Evolutionary conservation across 2,797 vertebrate genomes (phyloP), one percentile per base, ranked within the genome.

Genomic region (Momotus momota): DNA sequence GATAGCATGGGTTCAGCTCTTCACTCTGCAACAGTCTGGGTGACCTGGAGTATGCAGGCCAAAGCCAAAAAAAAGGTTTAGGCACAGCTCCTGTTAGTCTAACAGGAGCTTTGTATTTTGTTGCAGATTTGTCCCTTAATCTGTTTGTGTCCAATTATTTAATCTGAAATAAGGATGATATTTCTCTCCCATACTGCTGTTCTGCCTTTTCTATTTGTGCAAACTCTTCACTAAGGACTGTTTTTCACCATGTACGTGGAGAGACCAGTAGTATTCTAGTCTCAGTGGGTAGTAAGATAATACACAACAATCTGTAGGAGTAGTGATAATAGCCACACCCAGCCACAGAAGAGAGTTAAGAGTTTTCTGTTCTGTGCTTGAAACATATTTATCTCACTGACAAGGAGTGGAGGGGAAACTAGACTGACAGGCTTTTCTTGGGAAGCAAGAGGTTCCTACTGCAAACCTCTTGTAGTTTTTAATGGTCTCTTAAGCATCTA

Each of bases 281-380:
- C 69, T 81, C 69, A 93, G 13, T 86, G 92, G 79, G 38, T 66
- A 73, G 61, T 41, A 72, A 90, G 91, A 94, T 96, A 96, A 87
- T 57, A 31, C 52, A 60, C 25, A 67, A 7, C 52, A 52, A 90
- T 90, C 89, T 96, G 95, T 90, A 73, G 51, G 14, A 72, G 26
- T 25, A 86, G 61, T 75, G 93, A 96, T 94, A 95, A 43, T 81
- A 88, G 90, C 94, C 95, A 88, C 93, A 75, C 88, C 93, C 88
- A 84, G 82, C 60, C 55, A 64, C 46, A 48, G 90, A 40, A 41
- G 23, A 89, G 25, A 70, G 92, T 93, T 95, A 96, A 90, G 82
- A 64, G 73, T 51, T 88, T 84, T 94, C 62, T 87, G 62, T 93
- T 92, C 46, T 79, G 19, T 86, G 72, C 69, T 75, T 69, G 61